A percentile compares a stretch with the other conserved stretches of the same genome.
These are phyloP conservation scores for Astur gentilis DNA, from an alignment of 2,113 vertebrate genomes.

Conservation along the genomic window DNA sequence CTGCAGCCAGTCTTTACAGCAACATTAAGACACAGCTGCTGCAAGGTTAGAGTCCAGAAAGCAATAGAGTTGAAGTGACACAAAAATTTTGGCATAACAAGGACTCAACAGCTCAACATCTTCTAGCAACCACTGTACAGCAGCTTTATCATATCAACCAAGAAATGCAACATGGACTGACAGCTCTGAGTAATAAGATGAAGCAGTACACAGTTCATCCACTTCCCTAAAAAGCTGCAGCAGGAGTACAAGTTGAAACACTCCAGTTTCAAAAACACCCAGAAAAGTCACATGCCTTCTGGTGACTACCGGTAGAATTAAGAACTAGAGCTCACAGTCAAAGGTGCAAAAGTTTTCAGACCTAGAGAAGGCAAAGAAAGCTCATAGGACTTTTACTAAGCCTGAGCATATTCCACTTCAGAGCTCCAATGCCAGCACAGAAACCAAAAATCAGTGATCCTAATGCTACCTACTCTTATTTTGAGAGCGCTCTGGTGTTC, in stretches of 20 bases:
- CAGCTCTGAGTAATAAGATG: neutral
- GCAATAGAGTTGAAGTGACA: accelerated
- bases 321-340: neutral
- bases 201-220: neutral
- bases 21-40: neutral
- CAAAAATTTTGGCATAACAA: neutral
- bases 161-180: neutral
- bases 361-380: neutral
- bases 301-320: neutral
- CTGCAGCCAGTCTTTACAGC: neutral
- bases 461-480: neutral
- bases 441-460: neutral
- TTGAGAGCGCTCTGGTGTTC: neutral
- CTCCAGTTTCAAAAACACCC: neutral
- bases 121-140: neutral
- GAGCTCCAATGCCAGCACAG: neutral
- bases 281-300: neutral
- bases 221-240: neutral
- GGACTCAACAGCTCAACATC: neutral
- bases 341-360: neutral
- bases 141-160: neutral
- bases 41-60: neutral
- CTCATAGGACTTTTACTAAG: neutral
- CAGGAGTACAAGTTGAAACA: neutral
- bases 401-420: neutral